Evolutionary conservation across 2,113 vertebrate species (phyloP), one percentile per base, ranked within the genome.

Genomic region (Atrichornis clamosus): DNA sequence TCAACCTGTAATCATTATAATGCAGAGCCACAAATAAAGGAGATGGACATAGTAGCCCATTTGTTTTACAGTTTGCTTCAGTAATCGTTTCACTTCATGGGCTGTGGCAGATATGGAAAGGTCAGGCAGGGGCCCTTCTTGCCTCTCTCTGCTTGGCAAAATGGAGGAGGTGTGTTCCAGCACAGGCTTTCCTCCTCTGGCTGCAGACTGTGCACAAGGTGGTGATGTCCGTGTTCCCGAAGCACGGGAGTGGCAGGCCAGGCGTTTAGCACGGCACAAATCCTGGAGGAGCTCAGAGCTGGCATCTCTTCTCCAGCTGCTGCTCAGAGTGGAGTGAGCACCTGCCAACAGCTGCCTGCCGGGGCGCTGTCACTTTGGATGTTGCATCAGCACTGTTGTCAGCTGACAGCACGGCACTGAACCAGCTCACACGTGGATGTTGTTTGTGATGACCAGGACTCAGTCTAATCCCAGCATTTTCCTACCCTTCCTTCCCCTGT

Each of bases 11-110:
- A 98, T 97, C 94, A 95, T 95, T 95, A 92, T 94, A 97, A 63
- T 16, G 94, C 97, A 96, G 95, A 98, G 97, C 94, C 64, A 50
- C 96, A 97, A 98, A 98, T 98, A 98, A 98, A 98, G 95, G 93
- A 97, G 96, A 97, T 87, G 97, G 96, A 97, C 90, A 58, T 5
- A 74, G 84, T 30, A 74, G 95, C 94, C 87, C 91, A 2, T 44
- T 90, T 87, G 96, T 90, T 96, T 91, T 35, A 96, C 80, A 84
- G 75, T 96, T 94, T 92, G 68, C 82, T 81, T 95, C 67, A 39
- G 23, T 96, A 32, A 87, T 72, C 60, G 22, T 35, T 62, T 77
- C 56, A 27, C 32, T 53, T n/a, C 22, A 2, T 26, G 69, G 69
- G 68, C 85, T 68, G 59, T 49, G 55, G 19, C n/a, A 55, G 39